A percentile compares a stretch with the other conserved stretches of the same genome.
Conservation (phyloP, 2,888 invertebrate species). For the Neria commutata region DNA sequence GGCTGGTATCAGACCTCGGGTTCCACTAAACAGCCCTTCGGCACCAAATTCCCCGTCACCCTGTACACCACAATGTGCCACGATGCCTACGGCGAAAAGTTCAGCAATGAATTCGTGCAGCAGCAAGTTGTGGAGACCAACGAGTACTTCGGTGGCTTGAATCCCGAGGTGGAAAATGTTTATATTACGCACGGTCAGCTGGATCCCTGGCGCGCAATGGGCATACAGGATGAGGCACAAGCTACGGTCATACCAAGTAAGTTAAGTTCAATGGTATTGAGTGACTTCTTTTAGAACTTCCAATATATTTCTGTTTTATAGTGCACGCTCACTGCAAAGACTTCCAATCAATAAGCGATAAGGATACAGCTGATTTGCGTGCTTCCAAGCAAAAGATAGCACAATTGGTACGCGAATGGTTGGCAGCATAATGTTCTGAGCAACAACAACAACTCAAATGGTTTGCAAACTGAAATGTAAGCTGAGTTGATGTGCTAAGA, state of each 20-base stretch:
- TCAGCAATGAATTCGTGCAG: conserved; percentile 40
- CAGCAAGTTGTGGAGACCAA: conserved; percentile 59
- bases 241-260: conserved; percentile 52
- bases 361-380: conserved; percentile 48
- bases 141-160: conserved; percentile 61
- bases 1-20: conserved; percentile 82
- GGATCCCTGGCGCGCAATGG: conserved; percentile 67
- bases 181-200: conserved; percentile 65
- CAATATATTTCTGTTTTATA: conserved; percentile 23
- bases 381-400: conserved; percentile 54
- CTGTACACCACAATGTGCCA: conserved; percentile 48
- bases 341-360: conserved; percentile 49
- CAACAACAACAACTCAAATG: neutral
- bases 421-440: neutral
- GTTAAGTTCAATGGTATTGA: too few species aligned
- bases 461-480: too few species aligned
- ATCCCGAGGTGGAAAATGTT: conserved; percentile 63
- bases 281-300: neutral
- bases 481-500: too few species aligned
- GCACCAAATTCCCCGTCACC: conserved; percentile 50
- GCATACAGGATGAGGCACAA: conserved; percentile 53
- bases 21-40: conserved; percentile 66
- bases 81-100: conserved; percentile 50
- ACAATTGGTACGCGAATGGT: conserved; percentile 51
- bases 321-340: conserved; percentile 58